Evolutionary conservation across 2,888 invertebrate genomes (phyloP).

Genomic region (Brenthis ino): DNA sequence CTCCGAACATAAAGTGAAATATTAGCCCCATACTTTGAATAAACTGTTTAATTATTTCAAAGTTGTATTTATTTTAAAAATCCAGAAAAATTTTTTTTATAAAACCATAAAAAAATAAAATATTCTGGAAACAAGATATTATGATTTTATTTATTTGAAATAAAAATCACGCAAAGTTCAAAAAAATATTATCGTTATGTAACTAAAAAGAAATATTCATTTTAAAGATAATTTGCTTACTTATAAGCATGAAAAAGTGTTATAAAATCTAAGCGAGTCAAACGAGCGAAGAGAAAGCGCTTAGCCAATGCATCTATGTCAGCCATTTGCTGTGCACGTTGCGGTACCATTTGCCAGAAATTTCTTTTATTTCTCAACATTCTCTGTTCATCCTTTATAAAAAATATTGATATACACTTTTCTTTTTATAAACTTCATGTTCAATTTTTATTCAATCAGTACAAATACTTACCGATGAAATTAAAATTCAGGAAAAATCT

Average conservation of each 20-base stretch:
- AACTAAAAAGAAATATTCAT: too few species aligned
- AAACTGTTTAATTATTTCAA: too few species aligned
- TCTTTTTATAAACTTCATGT: slow-evolving; percentile 1
- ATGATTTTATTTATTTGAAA: too few species aligned
- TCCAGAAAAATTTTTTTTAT: too few species aligned
- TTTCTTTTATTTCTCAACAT: slow-evolving; percentile 31
- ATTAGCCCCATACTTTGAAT: too few species aligned
- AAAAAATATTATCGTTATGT: too few species aligned
- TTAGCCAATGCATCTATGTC: slow-evolving; percentile 55
- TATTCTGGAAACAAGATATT: too few species aligned
- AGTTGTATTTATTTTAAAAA: too few species aligned
- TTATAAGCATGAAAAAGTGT: slow-evolving; percentile 53
- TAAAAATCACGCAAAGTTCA: too few species aligned
- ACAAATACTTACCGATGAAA: slow-evolving; percentile 58
- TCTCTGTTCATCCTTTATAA: background rate
- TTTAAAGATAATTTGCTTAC: background rate
- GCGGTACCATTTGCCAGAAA: slow-evolving; percentile 43
- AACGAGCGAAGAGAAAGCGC: slow-evolving; percentile 66
- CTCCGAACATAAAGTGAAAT: too few species aligned
- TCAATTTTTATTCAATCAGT: slow-evolving; percentile 6
- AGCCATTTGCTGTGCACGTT: slow-evolving; percentile 65
- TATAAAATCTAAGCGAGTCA: slow-evolving; percentile 37
- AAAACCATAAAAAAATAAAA: too few species aligned
- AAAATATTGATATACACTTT: slow-evolving; percentile 4
- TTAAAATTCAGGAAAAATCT: slow-evolving; percentile 49